phyloP scores from a whole-genome alignment of 1,140 invertebrate species.

The Musca domestica region DNA sequence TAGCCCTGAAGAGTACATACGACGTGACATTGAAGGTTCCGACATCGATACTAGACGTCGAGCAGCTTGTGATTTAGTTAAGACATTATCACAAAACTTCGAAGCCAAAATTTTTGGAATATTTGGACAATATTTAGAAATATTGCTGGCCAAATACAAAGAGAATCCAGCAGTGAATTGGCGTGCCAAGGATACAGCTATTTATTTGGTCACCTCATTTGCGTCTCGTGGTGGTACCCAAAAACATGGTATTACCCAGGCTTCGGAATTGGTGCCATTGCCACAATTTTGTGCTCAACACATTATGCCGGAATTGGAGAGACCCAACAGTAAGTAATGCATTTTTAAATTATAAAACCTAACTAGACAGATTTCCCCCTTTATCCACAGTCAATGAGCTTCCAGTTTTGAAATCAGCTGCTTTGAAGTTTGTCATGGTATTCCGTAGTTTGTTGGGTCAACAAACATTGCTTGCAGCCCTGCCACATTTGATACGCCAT shows the following conservation, averaged over 20 bases:
- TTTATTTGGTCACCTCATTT: constrained; percentile 93
- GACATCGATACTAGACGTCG: constrained; percentile 93
- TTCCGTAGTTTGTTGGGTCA: constrained; percentile 86
- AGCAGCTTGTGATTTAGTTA: constrained; percentile 94
- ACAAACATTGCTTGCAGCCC: constrained; percentile 68
- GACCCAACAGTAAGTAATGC: constrained; percentile 58
- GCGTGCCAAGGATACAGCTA: constrained; percentile 92
- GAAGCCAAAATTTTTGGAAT: constrained; percentile 90
- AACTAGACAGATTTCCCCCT: constrained; percentile 36
- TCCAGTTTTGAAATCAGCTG: constrained; percentile 92
- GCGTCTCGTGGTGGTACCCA: constrained; percentile 89
- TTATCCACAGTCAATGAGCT: constrained; percentile 72
- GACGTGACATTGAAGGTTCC: constrained; percentile 97
- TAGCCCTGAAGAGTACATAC: constrained; percentile 97
- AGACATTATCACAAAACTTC: constrained; percentile 83
- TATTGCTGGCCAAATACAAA: constrained; percentile 76
- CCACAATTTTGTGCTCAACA: constrained; percentile 82
- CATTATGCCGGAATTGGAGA: constrained; percentile 81
- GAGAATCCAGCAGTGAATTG: constrained; percentile 76
- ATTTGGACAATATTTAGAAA: constrained; percentile 87
- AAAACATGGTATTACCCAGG: constrained; percentile 86
- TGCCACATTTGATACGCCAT: constrained; percentile 75
- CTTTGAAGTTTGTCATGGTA: constrained; percentile 94
- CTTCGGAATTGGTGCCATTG: constrained; percentile 84
- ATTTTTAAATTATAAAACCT: neutral